Base-by-base conservation (phyloP, 2,888 invertebrate genomes). In the Subacronicta megacephala region DNA sequence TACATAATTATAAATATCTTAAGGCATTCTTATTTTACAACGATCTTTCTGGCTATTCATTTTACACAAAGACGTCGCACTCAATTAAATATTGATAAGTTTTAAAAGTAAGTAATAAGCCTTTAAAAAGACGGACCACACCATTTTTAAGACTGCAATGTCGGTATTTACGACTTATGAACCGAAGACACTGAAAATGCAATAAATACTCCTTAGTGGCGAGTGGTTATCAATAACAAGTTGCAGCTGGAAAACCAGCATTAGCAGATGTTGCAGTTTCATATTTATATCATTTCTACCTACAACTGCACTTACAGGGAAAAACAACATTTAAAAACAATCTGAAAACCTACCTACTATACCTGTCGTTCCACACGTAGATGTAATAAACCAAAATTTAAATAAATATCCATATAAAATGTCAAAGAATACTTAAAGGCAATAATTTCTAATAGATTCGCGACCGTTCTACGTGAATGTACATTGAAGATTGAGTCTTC, bases 361-460 rank as follows among this genome's bases (percentile, higher is more conserved):
- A 45, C 9, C 23, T 42, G 51, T 46, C 23, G 20, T 44, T 53
- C 31, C 26, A 44, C 56, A 55, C 45, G 57, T 50, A 59, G 43
- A 13, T 46, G n/a, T 52, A 18, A 57, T 60, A 72, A 72, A 60
- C 55, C 52, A 62, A 62, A 64, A 63, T 38, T 20, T 36, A 7
- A 62, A 65, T 65, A 72, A 73, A 63, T 58, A 71, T 67, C 56
- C 60, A 69, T 63, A 62, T 49, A 72, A 67, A 76, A 77, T 70
- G 77, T 80, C 80, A 81, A 77, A 82, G 79, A 81, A 79, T 81
- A 78, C 66, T 69, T 78, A 72, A 61, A 80, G 61, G 20, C 50
- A 64, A 54, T 72, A 59, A 64, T 62, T 72, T 75, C 80, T 82
- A 85, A 87, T 84, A 86, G 83, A 83, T 84, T 84, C 84, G 84